A percentile compares a stretch with the other conserved stretches of the same genome.
phyloP scores from a whole-genome alignment of 2,113 vertebrate genomes.

The Hylia prasina region DNA sequence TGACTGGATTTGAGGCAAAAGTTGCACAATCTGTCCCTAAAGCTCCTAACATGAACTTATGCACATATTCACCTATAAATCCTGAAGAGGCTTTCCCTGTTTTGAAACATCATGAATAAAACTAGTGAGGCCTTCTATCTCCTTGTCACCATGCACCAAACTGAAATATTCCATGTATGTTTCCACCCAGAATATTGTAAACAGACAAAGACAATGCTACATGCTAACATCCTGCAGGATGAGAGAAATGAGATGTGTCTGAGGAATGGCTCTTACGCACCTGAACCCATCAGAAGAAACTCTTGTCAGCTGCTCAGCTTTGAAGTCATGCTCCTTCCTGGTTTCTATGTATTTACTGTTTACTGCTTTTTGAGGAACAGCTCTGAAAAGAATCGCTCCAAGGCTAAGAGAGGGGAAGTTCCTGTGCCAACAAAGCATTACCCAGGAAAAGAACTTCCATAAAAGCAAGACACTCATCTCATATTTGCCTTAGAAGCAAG shows the following conservation, averaged over 20 bases:
- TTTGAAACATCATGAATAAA: background rate
- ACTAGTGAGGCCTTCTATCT: background rate
- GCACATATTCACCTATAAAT: background rate
- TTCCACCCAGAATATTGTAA: background rate
- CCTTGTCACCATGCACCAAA: background rate
- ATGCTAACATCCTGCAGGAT: background rate
- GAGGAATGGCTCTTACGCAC: background rate
- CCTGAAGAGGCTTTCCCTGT: background rate
- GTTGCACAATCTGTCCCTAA: background rate
- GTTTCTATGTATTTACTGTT: background rate
- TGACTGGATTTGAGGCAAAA: background rate
- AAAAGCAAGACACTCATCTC: background rate
- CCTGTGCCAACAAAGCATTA: background rate
- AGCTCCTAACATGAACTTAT: background rate
- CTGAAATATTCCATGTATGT: fast-evolving
- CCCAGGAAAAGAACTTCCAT: background rate
- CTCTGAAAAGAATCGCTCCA: background rate
- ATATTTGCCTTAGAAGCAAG: background rate
- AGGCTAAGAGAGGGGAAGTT: background rate
- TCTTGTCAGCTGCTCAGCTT: background rate
- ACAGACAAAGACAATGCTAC: background rate
- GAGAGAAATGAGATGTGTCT: fast-evolving
- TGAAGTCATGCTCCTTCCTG: background rate
- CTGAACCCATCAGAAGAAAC: background rate
- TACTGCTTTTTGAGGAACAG: background rate